Percentiles rank a stretch among this genome's conserved stretches.
Conservation (phyloP, 2,888 invertebrate genomes). For the Lepeophtheirus nordmannii region DNA sequence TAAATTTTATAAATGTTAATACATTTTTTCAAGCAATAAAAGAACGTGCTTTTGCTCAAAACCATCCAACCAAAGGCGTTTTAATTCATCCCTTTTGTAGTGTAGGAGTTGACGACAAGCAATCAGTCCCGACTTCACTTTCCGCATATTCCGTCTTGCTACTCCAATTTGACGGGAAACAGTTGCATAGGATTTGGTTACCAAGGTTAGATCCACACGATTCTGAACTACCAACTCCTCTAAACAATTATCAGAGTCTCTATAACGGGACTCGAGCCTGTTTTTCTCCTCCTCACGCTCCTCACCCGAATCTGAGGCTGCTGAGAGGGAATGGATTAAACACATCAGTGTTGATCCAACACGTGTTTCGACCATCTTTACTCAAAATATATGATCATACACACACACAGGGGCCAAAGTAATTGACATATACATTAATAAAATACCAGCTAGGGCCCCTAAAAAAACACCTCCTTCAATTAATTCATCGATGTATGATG, state of each 20-base stretch:
- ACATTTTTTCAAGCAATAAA: slow-evolving; percentile 77
- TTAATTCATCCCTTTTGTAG: slow-evolving; percentile 77
- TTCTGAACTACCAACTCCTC: slow-evolving; percentile 75
- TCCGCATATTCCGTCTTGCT: slow-evolving; percentile 56
- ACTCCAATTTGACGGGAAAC: slow-evolving; percentile 59
- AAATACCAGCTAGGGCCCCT: no score
- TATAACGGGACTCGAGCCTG: slow-evolving; percentile 81
- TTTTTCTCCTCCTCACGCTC: slow-evolving; percentile 81
- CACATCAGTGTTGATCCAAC: slow-evolving; percentile 50
- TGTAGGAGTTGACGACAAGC: slow-evolving; percentile 70
- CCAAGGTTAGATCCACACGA: slow-evolving; percentile 69
- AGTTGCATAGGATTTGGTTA: slow-evolving; percentile 58
- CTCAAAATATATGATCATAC: neutral
- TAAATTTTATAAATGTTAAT: slow-evolving; percentile 25
- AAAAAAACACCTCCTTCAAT: no score
- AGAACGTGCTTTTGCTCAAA: slow-evolving; percentile 86
- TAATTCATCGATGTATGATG: no score
- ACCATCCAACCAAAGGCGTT: slow-evolving; percentile 83
- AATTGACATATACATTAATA: no score
- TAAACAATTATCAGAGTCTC: slow-evolving; percentile 69
- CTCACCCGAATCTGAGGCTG: slow-evolving; percentile 72
- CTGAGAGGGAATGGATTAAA: slow-evolving; percentile 81
- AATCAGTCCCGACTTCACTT: slow-evolving; percentile 54
- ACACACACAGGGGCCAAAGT: no score
- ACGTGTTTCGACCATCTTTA: neutral